Conservation (phyloP, 2,888 invertebrate genomes). For the Rhamnusium bicolor region DNA sequence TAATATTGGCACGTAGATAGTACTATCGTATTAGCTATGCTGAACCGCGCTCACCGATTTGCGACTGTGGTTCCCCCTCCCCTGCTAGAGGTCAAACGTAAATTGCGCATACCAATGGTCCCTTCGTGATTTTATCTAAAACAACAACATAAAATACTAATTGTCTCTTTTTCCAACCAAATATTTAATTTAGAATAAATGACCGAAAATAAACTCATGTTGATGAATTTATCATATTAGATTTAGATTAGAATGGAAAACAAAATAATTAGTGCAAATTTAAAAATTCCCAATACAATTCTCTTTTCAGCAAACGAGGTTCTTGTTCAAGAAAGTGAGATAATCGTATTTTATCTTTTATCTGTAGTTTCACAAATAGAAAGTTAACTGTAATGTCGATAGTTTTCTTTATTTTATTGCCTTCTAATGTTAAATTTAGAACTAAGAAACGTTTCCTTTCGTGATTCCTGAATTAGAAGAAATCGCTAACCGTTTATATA, state of each 20-base stretch:
- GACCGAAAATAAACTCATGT: background rate
- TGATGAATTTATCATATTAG: background rate
- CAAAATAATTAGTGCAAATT: background rate
- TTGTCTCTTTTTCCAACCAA: too few species aligned
- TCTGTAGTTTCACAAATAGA: background rate
- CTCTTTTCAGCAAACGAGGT: background rate
- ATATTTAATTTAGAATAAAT: background rate
- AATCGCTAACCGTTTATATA: constrained; percentile 16
- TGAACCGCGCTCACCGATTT: too few species aligned
- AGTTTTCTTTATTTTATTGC: constrained; percentile 13
- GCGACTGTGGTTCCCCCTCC: too few species aligned
- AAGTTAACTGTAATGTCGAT: constrained; percentile 10
- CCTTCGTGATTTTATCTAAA: too few species aligned
- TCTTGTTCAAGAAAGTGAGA: background rate
- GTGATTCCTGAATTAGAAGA: constrained; percentile 6
- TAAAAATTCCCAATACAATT: background rate
- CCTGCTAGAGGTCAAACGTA: too few species aligned
- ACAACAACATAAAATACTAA: background rate
- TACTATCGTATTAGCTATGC: too few species aligned
- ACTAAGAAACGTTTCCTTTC: background rate
- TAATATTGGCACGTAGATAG: too few species aligned
- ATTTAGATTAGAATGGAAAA: background rate
- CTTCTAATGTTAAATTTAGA: constrained; percentile 6
- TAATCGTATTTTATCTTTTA: background rate
- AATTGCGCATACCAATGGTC: too few species aligned